Evolutionary conservation across 35 echinoderm and acorn worm species (phyloP), one percentile per base, ranked within the genome.

Genomic region (Apostichopus parvimensis): DNA sequence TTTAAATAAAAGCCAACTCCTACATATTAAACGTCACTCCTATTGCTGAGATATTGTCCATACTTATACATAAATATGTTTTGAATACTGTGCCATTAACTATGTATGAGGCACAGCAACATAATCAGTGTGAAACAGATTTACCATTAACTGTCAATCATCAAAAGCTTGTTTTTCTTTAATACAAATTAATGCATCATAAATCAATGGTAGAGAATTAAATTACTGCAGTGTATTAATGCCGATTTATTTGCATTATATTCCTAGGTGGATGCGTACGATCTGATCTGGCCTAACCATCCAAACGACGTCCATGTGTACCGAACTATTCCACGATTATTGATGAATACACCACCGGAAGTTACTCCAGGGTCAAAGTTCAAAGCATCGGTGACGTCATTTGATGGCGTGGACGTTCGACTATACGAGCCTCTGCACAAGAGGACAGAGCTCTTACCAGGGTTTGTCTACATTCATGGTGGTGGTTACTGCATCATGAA

Each of bases 321-420:
- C 55, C 13, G 83, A 65, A 87, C 54, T 18, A 21, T 87, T 87
- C 55, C 55, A n/a, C 14, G 60, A 65, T 60, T 87, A 26, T 87
- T 65, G 60, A 87, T 87, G 60, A 87, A 87, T 7, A 18, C 83
- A 24, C 83, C 83, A 60, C 12, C 83, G 60, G 60, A 65, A 60
- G 83, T 60, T 8, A 65, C 60, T 5, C 83, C 83, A 17, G 83
- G 83, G 83, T 87, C 83, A 59, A 87, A 87, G 56, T 87, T 87
- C 56, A 87, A 87, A 87, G 83, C 83, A 60, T 60, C 55, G 13
- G 86, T 66, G 62, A 88, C 64, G 6, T 65, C 23, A 53, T 88
- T 88, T 45, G 86, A 88, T 55, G 86, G 86, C 13, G 86, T 88
- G 61, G 12, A 60, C 20, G 86, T 88, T 65, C 60, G 86, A 6